A percentile compares a stretch with the other conserved stretches of the same genome.
phyloP scores from a whole-genome alignment of 1,140 invertebrate genomes.

The Drusus annulatus region DNA sequence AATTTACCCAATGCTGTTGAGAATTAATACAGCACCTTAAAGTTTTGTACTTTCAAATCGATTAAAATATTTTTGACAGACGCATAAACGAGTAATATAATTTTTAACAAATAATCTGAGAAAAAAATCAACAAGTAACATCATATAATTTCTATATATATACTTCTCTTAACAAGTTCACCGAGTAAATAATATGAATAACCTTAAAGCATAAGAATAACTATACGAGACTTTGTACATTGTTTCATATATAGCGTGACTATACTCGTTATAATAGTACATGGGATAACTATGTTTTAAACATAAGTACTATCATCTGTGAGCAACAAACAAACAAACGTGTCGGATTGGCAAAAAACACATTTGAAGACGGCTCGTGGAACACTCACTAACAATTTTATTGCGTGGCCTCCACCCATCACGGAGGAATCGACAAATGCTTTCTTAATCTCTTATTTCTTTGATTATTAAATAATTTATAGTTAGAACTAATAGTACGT shows the following conservation, averaged over 20 bases:
- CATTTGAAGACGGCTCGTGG: constrained; percentile 37
- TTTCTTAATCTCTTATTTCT: constrained; percentile 41
- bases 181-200: constrained; percentile 58
- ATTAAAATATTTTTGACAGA: constrained; percentile 59
- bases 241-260: constrained; percentile 58
- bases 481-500: constrained; percentile 51
- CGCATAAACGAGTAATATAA: constrained; percentile 59
- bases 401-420: constrained; percentile 50
- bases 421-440: constrained; percentile 20
- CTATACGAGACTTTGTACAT: constrained; percentile 60
- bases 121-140: constrained; percentile 60
- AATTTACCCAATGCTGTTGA: constrained; percentile 59
- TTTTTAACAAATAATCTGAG: constrained; percentile 60
- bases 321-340: constrained; percentile 44
- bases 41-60: constrained; percentile 60
- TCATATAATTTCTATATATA: constrained; percentile 54
- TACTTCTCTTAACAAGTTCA: constrained; percentile 59
- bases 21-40: constrained; percentile 59
- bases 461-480: constrained; percentile 51
- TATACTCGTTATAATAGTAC: constrained; percentile 57
- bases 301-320: constrained; percentile 59
- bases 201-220: constrained; percentile 57
- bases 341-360: constrained; percentile 42
- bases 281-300: constrained; percentile 58
- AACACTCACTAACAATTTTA: constrained; percentile 55